These are phyloP conservation scores for Hemibagrus wyckioides DNA, from an alignment of 2,113 vertebrate genomes.

Conservation along the genomic window DNA sequence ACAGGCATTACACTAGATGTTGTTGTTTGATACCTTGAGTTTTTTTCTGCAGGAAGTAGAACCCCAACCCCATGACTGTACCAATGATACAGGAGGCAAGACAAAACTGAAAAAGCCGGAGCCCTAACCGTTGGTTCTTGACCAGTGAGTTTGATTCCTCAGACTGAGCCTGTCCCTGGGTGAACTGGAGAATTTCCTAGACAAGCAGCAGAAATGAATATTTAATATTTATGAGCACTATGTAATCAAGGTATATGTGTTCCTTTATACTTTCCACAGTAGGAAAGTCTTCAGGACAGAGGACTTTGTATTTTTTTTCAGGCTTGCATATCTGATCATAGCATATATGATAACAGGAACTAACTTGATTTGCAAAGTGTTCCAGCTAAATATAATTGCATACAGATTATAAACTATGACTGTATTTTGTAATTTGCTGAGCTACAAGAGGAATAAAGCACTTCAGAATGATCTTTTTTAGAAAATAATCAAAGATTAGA, in stretches of 20 bases:
- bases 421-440: background rate
- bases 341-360: background rate
- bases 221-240: background rate
- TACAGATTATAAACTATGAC: background rate
- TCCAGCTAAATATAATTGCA: background rate
- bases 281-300: background rate
- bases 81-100: constrained; percentile 48
- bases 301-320: background rate
- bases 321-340: background rate
- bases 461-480: background rate
- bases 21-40: constrained; percentile 21
- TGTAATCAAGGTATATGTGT: background rate
- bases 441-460: background rate
- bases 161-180: constrained; percentile 41
- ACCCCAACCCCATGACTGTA: constrained; percentile 57
- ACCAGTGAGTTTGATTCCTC: constrained; percentile 38
- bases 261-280: background rate
- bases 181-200: constrained; percentile 32
- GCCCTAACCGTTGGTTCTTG: constrained; percentile 48
- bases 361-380: background rate
- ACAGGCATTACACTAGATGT: background rate
- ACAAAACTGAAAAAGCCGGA: constrained; percentile 55
- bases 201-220: constrained; percentile 12
- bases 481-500: background rate
- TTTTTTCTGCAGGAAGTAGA: constrained; percentile 42